These are phyloP conservation scores for Drosophila picticornis DNA, from an alignment of 2,888 invertebrate species.

Conservation along the genomic window DNA sequence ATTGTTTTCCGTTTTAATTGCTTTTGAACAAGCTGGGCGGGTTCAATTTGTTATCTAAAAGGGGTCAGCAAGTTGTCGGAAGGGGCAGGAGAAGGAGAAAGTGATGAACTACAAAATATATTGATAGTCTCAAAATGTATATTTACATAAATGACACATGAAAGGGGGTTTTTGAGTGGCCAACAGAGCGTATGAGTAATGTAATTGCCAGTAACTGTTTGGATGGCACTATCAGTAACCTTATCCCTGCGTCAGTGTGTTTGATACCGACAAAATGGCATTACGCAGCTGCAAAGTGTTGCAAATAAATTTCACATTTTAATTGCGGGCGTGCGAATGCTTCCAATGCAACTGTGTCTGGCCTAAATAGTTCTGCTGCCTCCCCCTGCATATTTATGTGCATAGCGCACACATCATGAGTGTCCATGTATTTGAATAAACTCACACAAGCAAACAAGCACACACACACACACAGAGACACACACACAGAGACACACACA, in stretches of 20 bases:
- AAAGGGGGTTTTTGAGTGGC: background rate
- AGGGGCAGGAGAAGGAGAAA: background rate
- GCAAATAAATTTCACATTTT: slow-evolving; percentile 49
- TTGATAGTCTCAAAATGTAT: slow-evolving; percentile 54
- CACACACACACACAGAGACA: slow-evolving; percentile 19
- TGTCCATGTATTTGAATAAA: too few species aligned
- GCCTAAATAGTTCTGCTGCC: background rate
- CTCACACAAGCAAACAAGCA: too few species aligned
- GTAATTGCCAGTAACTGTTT: slow-evolving; percentile 28
- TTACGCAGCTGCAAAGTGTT: slow-evolving; percentile 62
- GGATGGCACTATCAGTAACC: slow-evolving; percentile 10
- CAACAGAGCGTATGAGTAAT: slow-evolving; percentile 49
- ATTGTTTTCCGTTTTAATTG: slow-evolving; percentile 64
- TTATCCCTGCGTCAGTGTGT: background rate
- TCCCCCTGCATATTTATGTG: background rate
- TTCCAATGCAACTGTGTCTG: background rate
- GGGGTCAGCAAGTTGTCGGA: background rate
- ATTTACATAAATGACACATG: slow-evolving; percentile 9
- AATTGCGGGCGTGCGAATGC: slow-evolving; percentile 24
- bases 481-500: slow-evolving; percentile 6
- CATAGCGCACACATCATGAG: background rate
- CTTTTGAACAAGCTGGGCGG: slow-evolving; percentile 33
- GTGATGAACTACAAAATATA: slow-evolving; percentile 39
- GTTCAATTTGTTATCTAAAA: background rate
- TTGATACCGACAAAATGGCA: slow-evolving; percentile 51